Evolutionary conservation across 2,888 invertebrate genomes (phyloP).

Genomic region (Acanthosoma haemorrhoidale): DNA sequence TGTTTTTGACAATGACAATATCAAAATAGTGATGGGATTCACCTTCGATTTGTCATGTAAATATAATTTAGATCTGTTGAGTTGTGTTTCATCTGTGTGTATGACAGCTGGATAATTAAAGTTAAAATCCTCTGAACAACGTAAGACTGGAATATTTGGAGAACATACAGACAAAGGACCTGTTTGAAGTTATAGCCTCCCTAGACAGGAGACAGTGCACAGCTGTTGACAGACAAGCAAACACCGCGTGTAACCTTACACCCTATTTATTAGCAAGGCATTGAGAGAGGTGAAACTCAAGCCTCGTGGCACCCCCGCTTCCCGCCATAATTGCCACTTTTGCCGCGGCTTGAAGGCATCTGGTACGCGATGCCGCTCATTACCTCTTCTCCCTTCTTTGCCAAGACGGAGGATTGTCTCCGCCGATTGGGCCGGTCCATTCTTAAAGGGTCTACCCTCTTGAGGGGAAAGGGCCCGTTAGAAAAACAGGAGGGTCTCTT

Average conservation of each 20-base stretch:
- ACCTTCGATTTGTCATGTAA: too few relatives aligned
- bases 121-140: too few relatives aligned
- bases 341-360: neutral
- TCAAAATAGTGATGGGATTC: too few relatives aligned
- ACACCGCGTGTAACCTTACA: neutral
- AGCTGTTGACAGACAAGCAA: too few relatives aligned
- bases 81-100: too few relatives aligned
- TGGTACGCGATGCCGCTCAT: too few relatives aligned
- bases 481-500: neutral
- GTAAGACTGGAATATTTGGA: too few relatives aligned
- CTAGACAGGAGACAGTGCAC: neutral
- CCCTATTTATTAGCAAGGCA: slow-evolving; percentile 15
- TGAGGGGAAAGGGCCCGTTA: neutral
- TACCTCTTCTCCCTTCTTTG: neutral
- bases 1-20: too few relatives aligned
- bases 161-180: too few relatives aligned
- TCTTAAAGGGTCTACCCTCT: neutral
- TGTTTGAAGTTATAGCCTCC: too few relatives aligned
- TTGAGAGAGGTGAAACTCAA: neutral
- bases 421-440: neutral
- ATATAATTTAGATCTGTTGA: too few relatives aligned
- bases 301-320: slow-evolving; percentile 3
- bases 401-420: neutral
- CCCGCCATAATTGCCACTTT: neutral
- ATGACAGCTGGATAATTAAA: too few relatives aligned